Evolutionary conservation across 2,888 invertebrate genomes (phyloP).

Genomic region (Lypha dubia): DNA sequence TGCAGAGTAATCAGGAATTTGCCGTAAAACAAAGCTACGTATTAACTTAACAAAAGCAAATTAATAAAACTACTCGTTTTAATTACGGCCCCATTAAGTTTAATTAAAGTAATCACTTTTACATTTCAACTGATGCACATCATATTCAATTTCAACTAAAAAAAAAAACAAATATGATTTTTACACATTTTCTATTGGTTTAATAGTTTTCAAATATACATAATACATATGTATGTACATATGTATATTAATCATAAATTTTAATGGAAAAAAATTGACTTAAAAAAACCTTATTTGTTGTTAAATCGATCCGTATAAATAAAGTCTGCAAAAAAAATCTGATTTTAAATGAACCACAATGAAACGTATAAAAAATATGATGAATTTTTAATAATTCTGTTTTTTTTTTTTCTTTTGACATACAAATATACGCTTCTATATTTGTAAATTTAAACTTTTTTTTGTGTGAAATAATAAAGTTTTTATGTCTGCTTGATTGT

Average conservation of each 20-base stretch:
- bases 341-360: conserved; percentile 65
- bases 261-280: conserved; percentile 3
- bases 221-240: no score
- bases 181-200: conserved; percentile 14
- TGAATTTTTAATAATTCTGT: conserved; percentile 40
- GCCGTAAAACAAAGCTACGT: no score
- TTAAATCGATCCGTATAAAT: conserved; percentile 40
- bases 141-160: neutral
- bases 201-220: conserved; percentile 36
- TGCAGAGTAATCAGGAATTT: no score
- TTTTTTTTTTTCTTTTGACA: conserved; percentile 5
- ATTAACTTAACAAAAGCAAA: neutral
- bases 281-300: conserved; percentile 14
- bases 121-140: no score
- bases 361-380: conserved; percentile 27
- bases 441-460: conserved; percentile 13
- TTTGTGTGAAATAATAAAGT: neutral
- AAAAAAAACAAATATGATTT: neutral
- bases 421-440: neutral
- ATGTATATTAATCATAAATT: conserved; percentile 36
- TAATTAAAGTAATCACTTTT: conserved; percentile 6
- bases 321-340: neutral
- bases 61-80: neutral
- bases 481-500: conserved; percentile 23
- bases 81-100: neutral